A percentile compares a stretch with the other conserved stretches of the same genome.
phyloP scores from a whole-genome alignment of 1,140 invertebrate species.

The Lucilia sericata region DNA sequence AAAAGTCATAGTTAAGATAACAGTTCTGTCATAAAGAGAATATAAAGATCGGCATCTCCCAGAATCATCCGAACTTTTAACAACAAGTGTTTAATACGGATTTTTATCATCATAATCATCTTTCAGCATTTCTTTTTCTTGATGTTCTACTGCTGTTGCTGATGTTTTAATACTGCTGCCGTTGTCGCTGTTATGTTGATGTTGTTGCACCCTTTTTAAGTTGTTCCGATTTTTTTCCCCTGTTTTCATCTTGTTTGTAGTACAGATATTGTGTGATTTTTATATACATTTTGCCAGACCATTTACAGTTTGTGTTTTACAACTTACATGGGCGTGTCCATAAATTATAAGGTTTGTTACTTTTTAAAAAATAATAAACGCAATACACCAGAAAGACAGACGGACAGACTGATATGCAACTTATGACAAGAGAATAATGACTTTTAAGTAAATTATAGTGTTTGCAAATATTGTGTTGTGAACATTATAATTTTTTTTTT shows the following conservation, averaged over 20 bases:
- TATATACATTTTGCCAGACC: background rate
- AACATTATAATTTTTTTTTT: conserved; percentile 57
- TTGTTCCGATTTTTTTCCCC: background rate
- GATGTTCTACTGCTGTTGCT: background rate
- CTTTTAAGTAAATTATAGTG: conserved; percentile 67
- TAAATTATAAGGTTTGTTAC: conserved; percentile 65
- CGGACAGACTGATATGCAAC: background rate
- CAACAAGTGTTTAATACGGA: background rate
- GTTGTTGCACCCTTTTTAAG: background rate
- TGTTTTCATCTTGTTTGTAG: background rate
- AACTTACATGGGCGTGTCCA: conserved; percentile 56
- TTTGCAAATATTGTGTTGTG: conserved; percentile 67
- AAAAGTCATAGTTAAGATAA: too few species aligned
- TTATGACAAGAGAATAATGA: conserved; percentile 6
- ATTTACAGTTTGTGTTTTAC: conserved; percentile 8
- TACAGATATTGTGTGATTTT: background rate
- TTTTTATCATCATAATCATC: conserved; percentile 6
- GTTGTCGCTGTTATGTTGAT: background rate
- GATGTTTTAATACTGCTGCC: background rate
- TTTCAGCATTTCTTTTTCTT: background rate
- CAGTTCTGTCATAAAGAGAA: too few species aligned
- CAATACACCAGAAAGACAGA: background rate
- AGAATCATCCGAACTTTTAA: background rate
- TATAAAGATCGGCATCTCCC: too few species aligned
- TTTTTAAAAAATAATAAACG: conserved; percentile 50